phyloP scores from a whole-genome alignment of 2,797 vertebrate species.

The Tenualosa thibaudeaui region DNA sequence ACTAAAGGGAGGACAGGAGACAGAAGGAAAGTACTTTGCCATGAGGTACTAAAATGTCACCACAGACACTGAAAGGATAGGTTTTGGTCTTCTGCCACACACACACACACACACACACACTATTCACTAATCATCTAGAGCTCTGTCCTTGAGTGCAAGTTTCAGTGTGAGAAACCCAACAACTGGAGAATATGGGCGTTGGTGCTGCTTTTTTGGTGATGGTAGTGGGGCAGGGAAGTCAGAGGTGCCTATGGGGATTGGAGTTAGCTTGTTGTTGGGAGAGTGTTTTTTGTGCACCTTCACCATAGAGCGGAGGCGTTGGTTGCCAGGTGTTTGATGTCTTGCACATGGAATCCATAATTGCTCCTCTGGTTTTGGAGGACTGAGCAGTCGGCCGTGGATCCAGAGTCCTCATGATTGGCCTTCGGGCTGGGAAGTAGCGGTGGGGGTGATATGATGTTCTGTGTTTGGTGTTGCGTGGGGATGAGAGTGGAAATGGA shows the following conservation, averaged over 20 bases:
- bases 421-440: slow-evolving; percentile 44
- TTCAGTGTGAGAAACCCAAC: neutral
- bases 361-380: slow-evolving; percentile 58
- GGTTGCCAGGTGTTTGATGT: slow-evolving; percentile 61
- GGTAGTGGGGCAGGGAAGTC: neutral
- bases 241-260: slow-evolving; percentile 31
- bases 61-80: neutral
- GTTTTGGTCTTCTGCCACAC: neutral
- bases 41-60: neutral
- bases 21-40: slow-evolving; percentile 12
- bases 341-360: slow-evolving; percentile 56
- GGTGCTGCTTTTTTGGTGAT: neutral
- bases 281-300: slow-evolving; percentile 38
- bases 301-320: slow-evolving; percentile 41
- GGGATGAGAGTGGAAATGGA: neutral
- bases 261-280: slow-evolving; percentile 23
- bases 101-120: neutral
- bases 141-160: neutral
- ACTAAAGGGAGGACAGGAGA: neutral
- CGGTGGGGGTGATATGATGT: neutral
- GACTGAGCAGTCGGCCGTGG: slow-evolving; percentile 41
- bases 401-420: slow-evolving; percentile 62
- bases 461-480: neutral
- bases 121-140: neutral
- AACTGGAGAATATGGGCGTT: neutral